Evolutionary conservation across 1,140 invertebrate species (phyloP), one percentile per base, ranked within the genome.

Genomic region (Cotesia vestalis): DNA sequence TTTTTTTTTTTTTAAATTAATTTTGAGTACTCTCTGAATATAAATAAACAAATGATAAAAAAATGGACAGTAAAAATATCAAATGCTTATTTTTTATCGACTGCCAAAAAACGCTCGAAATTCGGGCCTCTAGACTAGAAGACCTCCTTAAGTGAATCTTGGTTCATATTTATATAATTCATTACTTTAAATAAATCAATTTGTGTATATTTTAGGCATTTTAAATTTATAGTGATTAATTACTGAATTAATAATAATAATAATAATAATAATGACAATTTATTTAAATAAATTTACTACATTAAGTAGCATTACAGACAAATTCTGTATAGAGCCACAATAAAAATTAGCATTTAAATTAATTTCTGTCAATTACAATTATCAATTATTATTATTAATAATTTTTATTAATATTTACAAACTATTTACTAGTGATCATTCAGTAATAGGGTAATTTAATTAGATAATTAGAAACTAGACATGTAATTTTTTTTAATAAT

Each of bases 121-220:
- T 17, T 17, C 17, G 17, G 1, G 1, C 17, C 17, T 17, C 17
- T 17, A 17, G 17, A 17, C 17, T 17, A 17, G 1, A 17, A 17
- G 17, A 17, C 17, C 1, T 1, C 17, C 17, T 17, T 79, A 74
- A 73, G 78, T 69, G 77, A 83, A 73, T 81, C 78, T 84, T 83
- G 78, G 77, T 83, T 85, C 76, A 78, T 72, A 78, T 70, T 83
- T 80, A 79, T 83, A 82, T 80, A 75, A 82, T 81, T 83, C 5
- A 46, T 46, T 46, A 46, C 2, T 27, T 27, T 27, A 6, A 80
- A 81, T 79, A 78, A 77, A 75, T 46, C 12, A 12, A 55, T 81
- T 80, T 78, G 75, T 83, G 79, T 83, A 84, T 83, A 82, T 83
- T 86, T 84, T 84, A 85, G 82, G 83, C 80, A 83, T 81, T 80